phyloP scores from a whole-genome alignment of 2,888 invertebrate species.

The Cinara cedri region DNA sequence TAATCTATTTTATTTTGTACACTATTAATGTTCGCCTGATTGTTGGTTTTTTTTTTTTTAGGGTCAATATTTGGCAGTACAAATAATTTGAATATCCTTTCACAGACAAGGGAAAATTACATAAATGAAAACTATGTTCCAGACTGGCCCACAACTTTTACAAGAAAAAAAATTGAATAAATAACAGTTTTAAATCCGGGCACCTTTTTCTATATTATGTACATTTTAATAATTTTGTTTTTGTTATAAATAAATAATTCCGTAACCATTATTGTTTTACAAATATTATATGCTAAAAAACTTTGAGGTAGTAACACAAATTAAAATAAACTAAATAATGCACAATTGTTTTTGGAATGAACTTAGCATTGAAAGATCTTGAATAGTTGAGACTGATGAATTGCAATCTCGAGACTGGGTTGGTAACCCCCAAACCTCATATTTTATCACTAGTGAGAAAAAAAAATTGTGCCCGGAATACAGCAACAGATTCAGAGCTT shows the following conservation, averaged over 20 bases:
- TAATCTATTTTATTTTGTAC: too few species aligned
- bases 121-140: slow-evolving; percentile 73
- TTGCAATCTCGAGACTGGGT: slow-evolving; percentile 39
- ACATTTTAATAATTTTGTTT: slow-evolving; percentile 5
- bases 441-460: slow-evolving; percentile 48
- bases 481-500: slow-evolving; percentile 46
- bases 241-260: slow-evolving; percentile 41
- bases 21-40: too few species aligned
- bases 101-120: slow-evolving; percentile 78
- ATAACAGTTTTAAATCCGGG: neutral
- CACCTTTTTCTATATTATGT: neutral
- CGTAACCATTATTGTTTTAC: slow-evolving; percentile 30
- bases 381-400: slow-evolving; percentile 3
- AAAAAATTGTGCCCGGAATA: slow-evolving; percentile 46
- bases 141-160: slow-evolving; percentile 73
- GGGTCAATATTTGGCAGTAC: slow-evolving; percentile 80
- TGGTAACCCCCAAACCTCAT: slow-evolving; percentile 43
- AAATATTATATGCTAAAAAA: slow-evolving; percentile 37
- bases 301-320: slow-evolving; percentile 33
- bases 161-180: slow-evolving; percentile 40
- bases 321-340: slow-evolving; percentile 23
- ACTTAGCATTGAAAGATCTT: slow-evolving; percentile 22
- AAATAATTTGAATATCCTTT: slow-evolving; percentile 74
- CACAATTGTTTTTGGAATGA: slow-evolving; percentile 41
- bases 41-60: slow-evolving; percentile 59